Percentiles rank a stretch among this genome's conserved stretches.
These are phyloP conservation scores for Platynereis dumerilii DNA, from an alignment of 2,888 invertebrate genomes.

Conservation along the genomic window DNA sequence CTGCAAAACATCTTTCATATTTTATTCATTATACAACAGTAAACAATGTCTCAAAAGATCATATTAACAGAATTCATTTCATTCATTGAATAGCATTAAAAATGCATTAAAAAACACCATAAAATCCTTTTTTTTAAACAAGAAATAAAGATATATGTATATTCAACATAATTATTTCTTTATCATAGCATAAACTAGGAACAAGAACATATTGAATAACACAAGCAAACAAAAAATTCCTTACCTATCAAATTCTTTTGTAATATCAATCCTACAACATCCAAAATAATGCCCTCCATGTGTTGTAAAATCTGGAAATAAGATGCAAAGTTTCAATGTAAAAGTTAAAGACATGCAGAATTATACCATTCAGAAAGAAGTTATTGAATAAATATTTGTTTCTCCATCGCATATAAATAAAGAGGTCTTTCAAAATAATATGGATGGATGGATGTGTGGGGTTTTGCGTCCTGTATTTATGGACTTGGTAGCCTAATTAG, in stretches of 20 bases:
- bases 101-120: not conserved
- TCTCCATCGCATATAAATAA: too few species aligned
- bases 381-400: not conserved
- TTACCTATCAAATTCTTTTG: constrained; percentile 81
- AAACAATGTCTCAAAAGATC: too few species aligned
- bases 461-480: too few species aligned
- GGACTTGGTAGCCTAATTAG: too few species aligned
- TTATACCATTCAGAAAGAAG: too few species aligned
- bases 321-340: constrained; percentile 3
- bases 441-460: too few species aligned
- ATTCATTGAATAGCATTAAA: not conserved
- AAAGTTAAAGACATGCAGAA: too few species aligned
- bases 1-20: constrained; percentile 65
- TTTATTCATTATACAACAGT: too few species aligned
- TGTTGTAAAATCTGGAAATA: constrained; percentile 76
- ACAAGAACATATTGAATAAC: not conserved
- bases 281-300: constrained; percentile 89
- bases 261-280: constrained; percentile 75
- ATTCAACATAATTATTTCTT: not conserved
- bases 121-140: not conserved
- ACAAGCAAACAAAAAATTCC: constrained; percentile 36
- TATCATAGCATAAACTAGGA: not conserved
- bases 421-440: too few species aligned
- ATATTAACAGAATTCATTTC: too few species aligned
- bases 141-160: not conserved